Base-by-base conservation (phyloP, 2,888 invertebrate species). In the Peribatodes rhomboidaria region DNA sequence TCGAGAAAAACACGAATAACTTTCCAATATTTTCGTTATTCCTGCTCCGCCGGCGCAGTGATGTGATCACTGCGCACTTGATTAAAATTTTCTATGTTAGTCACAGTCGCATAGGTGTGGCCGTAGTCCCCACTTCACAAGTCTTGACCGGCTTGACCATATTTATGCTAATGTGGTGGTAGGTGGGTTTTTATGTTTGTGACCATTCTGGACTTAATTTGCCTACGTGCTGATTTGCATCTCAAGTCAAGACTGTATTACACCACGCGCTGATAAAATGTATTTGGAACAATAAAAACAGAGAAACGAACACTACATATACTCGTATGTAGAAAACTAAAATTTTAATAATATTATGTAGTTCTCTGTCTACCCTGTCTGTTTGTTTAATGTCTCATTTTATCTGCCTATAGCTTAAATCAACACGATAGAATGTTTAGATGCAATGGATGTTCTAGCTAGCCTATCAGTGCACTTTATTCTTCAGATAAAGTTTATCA, bases 171-270 rank as follows among this genome's bases (percentile, higher is more conserved):
- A 58, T 58, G 47, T 33, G 33, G 53, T 11, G 13, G 16, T 33
- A 22, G 54, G 58, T 64, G 3, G 2, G 39, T 54, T 54, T 63
- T 61, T 61, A 49, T 49, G 20, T 39, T 37, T 31, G 37, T 54
- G 39, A 49, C 61, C 61, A 61, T 55, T 39, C 39, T 49, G 9
- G 49, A 16, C 11, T 39, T 61, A 55, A 61, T 61, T 61, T 61
- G 54, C 39, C 39, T 61, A 47, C 61, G 54, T 55, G 60, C 53
- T 61, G 53, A n/a, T 61, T 61, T 61, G 54, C 54, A 61, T 54
- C 11, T 44, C n/a, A 27, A 8, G 4, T 2, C 27, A 0, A 33
- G 41, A 16, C 2, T 27, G 27, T 37, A 22, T 54, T 61, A 20
- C 22, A 61, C 61, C 41, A 33, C n/a, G 4, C 0, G 2, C 31